Evolutionary conservation across 2,113 vertebrate genomes (phyloP).

Genomic region (Phainopepla nitens): DNA sequence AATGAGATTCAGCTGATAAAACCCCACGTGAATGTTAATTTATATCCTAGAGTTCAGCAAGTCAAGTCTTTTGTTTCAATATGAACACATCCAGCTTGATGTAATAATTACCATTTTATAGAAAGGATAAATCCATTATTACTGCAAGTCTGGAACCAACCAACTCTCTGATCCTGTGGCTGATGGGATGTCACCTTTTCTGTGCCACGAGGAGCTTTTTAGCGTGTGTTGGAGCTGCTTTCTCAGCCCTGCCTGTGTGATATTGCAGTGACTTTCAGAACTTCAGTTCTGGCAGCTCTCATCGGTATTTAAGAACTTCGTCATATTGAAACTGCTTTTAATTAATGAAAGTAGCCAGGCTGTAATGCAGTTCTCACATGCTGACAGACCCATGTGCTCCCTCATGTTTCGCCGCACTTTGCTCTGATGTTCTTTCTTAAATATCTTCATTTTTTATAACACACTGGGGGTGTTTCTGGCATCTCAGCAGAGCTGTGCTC

Average conservation of each 20-base stretch:
- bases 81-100: not conserved
- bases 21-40: not conserved
- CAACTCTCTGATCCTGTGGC: not conserved
- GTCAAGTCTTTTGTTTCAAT: not conserved
- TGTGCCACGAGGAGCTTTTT: not conserved
- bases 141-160: not conserved
- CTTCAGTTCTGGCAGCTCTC: not conserved
- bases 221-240: not conserved
- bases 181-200: not conserved
- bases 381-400: not conserved
- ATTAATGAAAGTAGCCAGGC: not conserved
- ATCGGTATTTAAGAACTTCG: not conserved
- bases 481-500: not conserved
- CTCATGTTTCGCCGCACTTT: not conserved
- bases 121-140: not conserved
- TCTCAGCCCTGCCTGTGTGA: not conserved
- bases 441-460: not conserved
- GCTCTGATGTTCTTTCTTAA: not conserved
- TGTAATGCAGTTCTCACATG: not conserved
- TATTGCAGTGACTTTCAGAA: not conserved
- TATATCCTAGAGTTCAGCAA: not conserved
- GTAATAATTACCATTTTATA: not conserved
- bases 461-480: accelerated
- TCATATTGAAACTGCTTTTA: not conserved
- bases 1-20: not conserved